A percentile compares a stretch with the other conserved stretches of the same genome.
These are phyloP conservation scores for Progne subis DNA, from an alignment of 2,113 vertebrate species.

Conservation along the genomic window DNA sequence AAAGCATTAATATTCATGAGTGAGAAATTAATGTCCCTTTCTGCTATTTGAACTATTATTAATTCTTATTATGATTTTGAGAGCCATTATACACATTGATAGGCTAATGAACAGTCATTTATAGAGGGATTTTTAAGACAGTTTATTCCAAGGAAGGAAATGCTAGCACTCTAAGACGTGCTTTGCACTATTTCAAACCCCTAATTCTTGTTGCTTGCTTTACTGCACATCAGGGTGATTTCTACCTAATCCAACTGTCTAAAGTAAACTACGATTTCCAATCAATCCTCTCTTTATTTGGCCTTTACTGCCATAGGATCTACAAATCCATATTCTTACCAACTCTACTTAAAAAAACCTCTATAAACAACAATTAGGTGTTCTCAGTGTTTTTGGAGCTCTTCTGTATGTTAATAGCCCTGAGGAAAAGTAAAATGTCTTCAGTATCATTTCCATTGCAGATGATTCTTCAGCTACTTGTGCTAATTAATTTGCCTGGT, in stretches of 20 bases:
- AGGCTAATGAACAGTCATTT: slow-evolving; percentile 71
- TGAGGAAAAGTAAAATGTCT: not conserved
- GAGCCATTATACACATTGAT: slow-evolving; percentile 69
- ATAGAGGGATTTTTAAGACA: slow-evolving; percentile 65
- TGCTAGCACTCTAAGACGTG: slow-evolving; percentile 38
- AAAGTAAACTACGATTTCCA: slow-evolving; percentile 22
- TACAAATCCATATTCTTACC: not conserved
- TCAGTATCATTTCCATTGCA: not conserved
- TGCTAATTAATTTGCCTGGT: not conserved
- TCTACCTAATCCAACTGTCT: slow-evolving; percentile 43
- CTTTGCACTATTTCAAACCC: not conserved
- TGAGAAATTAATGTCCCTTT: slow-evolving; percentile 69
- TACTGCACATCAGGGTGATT: slow-evolving; percentile 49
- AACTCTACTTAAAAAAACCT: not conserved
- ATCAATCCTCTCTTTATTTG: slow-evolving; percentile 35
- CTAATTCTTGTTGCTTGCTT: slow-evolving; percentile 45
- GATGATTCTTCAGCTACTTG: not conserved
- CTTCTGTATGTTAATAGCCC: not conserved
- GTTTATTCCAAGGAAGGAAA: slow-evolving; percentile 59
- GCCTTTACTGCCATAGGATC: not conserved
- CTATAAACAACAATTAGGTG: slow-evolving; percentile 38
- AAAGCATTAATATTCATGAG: slow-evolving; percentile 53
- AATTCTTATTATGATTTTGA: slow-evolving; percentile 71
- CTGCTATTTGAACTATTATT: slow-evolving; percentile 71
- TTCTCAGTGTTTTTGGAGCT: not conserved